Evolutionary conservation across 2,888 invertebrate species (phyloP), one percentile per base, ranked within the genome.

Genomic region (Clivina fossor): DNA sequence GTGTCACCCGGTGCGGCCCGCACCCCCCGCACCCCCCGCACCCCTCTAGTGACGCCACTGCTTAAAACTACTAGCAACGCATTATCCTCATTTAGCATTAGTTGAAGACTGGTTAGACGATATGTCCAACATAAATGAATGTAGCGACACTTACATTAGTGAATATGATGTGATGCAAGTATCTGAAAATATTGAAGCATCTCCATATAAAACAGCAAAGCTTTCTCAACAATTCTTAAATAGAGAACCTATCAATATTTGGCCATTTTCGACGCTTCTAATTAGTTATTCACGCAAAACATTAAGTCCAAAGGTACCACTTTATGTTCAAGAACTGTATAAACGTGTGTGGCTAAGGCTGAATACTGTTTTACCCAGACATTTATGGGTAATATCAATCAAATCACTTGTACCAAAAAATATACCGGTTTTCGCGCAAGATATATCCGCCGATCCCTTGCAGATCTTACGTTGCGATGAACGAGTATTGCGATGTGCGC

Each of bases 21-120:
- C n/a, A n/a, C n/a, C n/a, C n/a, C n/a, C n/a, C n/a, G n/a, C n/a
- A n/a, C n/a, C n/a, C n/a, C n/a, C n/a, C n/a, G n/a, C n/a, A n/a
- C n/a, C n/a, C n/a, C n/a, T n/a, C n/a, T n/a, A n/a, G n/a, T n/a
- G n/a, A n/a, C n/a, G n/a, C n/a, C n/a, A n/a, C n/a, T n/a, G n/a
- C n/a, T n/a, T n/a, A n/a, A 84, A 90, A 62, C 77, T 97, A 18
- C 74, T 97, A 44, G 91, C 93, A 0, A 93, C 91, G 0, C 96
- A 97, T 73, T 96, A 93, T 71, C 96, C 96, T 0, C 96, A 97
- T 72, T 76, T 97, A 24, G 95, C 96, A 57, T 79, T 96, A 58
- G 93, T 96, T 1, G 93, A 95, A 64, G 96, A 97, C 72, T 97
- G 96, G 96, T 80, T 97, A 68, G 89, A 91, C 64, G 90, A 90